These are phyloP conservation scores for Saguinus imperator DNA, from an alignment of 2,113 vertebrate species.

Conservation along the genomic window DNA sequence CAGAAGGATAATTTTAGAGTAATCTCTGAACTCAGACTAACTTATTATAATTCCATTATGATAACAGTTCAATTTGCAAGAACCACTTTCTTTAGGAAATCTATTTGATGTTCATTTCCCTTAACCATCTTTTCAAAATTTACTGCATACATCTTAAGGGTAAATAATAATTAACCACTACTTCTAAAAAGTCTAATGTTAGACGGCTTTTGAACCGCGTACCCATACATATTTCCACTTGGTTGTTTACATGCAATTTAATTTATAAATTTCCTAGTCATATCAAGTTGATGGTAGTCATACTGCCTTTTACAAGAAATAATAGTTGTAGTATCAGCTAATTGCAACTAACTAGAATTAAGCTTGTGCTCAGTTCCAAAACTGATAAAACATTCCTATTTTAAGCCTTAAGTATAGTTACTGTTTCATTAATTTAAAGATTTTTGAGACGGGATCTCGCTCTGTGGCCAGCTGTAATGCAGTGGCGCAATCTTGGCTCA, in stretches of 20 bases:
- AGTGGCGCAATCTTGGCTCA: no score
- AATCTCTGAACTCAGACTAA: not conserved
- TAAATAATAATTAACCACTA: not conserved
- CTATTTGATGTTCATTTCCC: not conserved
- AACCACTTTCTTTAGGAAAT: not conserved
- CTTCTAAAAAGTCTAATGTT: not conserved
- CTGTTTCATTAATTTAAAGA: not conserved
- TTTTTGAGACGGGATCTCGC: no score
- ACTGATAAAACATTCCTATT: not conserved
- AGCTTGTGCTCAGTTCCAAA: not conserved
- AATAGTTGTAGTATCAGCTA: not conserved
- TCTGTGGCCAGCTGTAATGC: no score
- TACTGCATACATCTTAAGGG: not conserved
- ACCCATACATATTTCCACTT: not conserved
- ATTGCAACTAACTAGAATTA: slow-evolving; percentile 2
- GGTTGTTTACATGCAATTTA: not conserved
- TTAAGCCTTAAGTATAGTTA: not conserved
- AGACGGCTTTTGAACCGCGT: not conserved
- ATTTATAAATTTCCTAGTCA: not conserved
- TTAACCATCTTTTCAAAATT: not conserved
- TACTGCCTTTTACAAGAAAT: not conserved
- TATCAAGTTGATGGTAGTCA: not conserved
- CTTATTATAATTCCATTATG: not conserved
- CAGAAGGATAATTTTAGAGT: not conserved
- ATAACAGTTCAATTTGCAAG: not conserved